Evolutionary conservation across 1,140 invertebrate genomes (phyloP).

Genomic region (Cydia splendana): DNA sequence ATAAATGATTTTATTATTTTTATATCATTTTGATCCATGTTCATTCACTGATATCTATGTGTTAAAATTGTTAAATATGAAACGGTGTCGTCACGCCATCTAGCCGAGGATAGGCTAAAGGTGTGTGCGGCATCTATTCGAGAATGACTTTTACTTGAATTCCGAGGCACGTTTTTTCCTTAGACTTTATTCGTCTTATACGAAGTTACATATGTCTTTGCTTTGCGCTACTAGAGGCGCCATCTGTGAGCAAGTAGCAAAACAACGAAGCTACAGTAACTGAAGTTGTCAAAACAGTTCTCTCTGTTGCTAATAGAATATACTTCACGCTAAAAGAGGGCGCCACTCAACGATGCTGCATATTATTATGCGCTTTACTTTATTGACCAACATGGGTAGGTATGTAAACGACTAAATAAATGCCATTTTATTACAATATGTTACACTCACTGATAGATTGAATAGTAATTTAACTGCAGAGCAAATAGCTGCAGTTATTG

Average conservation of each 20-base stretch:
- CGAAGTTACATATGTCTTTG: no score
- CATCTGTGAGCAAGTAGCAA: conserved; percentile 7
- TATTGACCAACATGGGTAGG: background rate
- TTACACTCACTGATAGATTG: background rate
- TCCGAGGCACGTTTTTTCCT: no score
- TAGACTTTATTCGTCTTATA: no score
- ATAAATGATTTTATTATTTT: no score
- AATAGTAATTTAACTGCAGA: background rate
- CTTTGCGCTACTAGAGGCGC: background rate
- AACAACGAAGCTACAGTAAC: background rate
- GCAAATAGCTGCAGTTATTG: background rate
- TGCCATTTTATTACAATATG: background rate
- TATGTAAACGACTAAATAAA: background rate
- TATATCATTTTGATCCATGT: no score
- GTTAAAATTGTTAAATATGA: no score
- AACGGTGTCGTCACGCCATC: no score
- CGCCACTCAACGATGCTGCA: background rate
- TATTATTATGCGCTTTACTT: background rate
- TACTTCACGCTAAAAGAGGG: background rate
- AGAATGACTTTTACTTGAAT: no score
- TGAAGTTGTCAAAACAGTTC: background rate
- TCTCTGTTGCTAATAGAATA: background rate
- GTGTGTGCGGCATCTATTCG: no score
- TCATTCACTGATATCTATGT: no score
- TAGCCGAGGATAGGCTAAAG: no score